Percentiles rank a stretch among this genome's conserved stretches.
Conservation (phyloP, 2,113 vertebrate genomes). For the Gyps fulvus region DNA sequence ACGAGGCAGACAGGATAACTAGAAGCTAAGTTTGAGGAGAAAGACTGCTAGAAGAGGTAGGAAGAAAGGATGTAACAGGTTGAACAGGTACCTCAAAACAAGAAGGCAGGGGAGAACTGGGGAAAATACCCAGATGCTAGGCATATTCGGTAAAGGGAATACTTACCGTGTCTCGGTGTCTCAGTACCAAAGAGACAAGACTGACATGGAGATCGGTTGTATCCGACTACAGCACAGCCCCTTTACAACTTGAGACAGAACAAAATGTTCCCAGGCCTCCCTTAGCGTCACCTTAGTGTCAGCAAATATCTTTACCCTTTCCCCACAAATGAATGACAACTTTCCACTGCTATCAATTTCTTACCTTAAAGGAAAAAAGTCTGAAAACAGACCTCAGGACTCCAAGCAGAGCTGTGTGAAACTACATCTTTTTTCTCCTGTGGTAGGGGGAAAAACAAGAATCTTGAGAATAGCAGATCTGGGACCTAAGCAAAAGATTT, state of each 20-base stretch:
- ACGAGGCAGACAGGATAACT: not conserved
- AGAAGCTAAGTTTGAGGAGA: not conserved
- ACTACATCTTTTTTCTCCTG: not conserved
- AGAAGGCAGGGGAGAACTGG: not conserved
- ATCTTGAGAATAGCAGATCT: not conserved
- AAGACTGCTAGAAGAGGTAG: not conserved
- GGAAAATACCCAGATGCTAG: not conserved
- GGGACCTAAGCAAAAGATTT: not conserved
- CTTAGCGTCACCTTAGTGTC: not conserved
- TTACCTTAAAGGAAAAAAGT: not conserved
- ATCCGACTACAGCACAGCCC: not conserved
- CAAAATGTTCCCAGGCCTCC: not conserved
- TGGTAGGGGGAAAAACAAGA: not conserved
- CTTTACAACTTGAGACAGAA: not conserved
- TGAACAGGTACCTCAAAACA: not conserved
- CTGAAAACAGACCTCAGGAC: not conserved
- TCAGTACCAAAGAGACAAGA: not conserved
- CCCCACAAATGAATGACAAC: not conserved
- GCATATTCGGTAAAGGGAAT: not conserved
- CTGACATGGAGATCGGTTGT: not conserved
- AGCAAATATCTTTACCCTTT: not conserved
- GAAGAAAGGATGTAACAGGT: not conserved
- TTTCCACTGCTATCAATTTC: not conserved
- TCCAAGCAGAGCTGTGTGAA: not conserved
- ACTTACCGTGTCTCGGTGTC: fast-evolving